phyloP scores from a whole-genome alignment of 2,888 invertebrate genomes.

The Lasioglossum vierecki region DNA sequence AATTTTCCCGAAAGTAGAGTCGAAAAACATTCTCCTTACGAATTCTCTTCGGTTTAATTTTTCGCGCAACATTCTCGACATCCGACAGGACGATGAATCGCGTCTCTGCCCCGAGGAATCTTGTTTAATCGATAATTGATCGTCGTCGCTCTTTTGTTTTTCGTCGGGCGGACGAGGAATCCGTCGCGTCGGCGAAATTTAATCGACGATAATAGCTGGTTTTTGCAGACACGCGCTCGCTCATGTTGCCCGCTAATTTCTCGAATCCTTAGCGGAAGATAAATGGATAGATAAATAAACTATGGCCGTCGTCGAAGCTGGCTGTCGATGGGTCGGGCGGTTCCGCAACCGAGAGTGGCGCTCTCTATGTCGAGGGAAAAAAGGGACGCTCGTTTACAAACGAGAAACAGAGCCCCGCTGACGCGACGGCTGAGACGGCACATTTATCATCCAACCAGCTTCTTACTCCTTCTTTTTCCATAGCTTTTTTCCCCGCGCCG shows the following conservation, averaged over 20 bases:
- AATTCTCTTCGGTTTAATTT: background rate
- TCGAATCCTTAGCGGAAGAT: conserved; percentile 27
- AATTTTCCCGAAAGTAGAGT: background rate
- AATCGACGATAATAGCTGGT: conserved; percentile 16
- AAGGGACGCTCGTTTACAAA: conserved; percentile 78
- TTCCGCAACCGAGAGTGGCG: conserved; percentile 51
- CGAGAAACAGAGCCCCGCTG: conserved; percentile 81
- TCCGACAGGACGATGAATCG: conserved; percentile 23
- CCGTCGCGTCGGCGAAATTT: conserved; percentile 12
- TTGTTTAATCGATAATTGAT: conserved; percentile 47
- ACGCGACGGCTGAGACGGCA: conserved; percentile 79
- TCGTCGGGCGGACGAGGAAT: conserved; percentile 13
- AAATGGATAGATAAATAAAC: conserved; percentile 59
- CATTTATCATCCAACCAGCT: conserved; percentile 80
- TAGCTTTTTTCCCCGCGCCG: conserved; percentile 18
- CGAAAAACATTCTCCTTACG: background rate
- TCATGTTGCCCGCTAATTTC: conserved; percentile 18
- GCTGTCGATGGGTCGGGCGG: conserved; percentile 30
- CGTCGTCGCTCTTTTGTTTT: conserved; percentile 35
- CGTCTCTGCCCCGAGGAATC: background rate
- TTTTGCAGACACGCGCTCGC: background rate
- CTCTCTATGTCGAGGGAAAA: conserved; percentile 43
- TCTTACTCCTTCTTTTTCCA: conserved; percentile 56
- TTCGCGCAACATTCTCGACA: conserved; percentile 31
- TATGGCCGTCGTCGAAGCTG: conserved; percentile 30